Evolutionary conservation across 2,797 vertebrate species (phyloP), one percentile per base, ranked within the genome.

Genomic region (Sebastes paucispinis): DNA sequence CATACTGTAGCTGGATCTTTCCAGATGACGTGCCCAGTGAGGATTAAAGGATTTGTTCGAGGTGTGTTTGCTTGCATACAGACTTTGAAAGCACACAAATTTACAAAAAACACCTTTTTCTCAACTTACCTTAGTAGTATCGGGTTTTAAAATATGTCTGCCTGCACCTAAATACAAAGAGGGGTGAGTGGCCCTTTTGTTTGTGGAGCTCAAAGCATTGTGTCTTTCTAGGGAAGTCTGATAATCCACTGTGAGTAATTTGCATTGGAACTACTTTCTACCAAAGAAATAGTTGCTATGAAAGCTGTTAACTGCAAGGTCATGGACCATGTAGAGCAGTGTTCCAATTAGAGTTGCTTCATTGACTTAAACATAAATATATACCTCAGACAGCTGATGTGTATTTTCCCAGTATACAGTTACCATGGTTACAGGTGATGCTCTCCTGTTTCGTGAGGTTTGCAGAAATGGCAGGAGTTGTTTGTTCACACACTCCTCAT

Each of bases 41-140:
- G 84, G 85, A 90, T 91, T 84, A 89, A 57, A 59, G 73, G 84
- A 90, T 78, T 70, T 50, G 22, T 8, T 50, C 58, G 47, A 73
- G 67, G 65, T 70, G 47, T 81, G 72, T 83, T 68, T 74, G 31
- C 75, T 31, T 13, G 16, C 54, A 63, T 60, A 31, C 36, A 58
- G 70, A 57, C 32, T 65, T 14, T 64, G 27, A 73, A 80, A 65
- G 57, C 25, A 34, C 6, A 5, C 20, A 34, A 11, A 62, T 18
- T 29, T 29, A 29, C 25, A 22, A 62, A 60, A 24, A 43, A 24
- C 52, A 6, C 25, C 11, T 7, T 43, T 55, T 63, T 32, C n/a
- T 43, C 25, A 32, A 12, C 13, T 24, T 24, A 52, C 31, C 67
- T 32, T 18, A 0, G 11, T 24, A 9, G 3, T 3, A 39, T 47